Percentiles rank a stretch among this genome's conserved stretches.
Evolutionary conservation across 2,113 vertebrate species (phyloP).

Genomic region (Saguinus imperator): DNA sequence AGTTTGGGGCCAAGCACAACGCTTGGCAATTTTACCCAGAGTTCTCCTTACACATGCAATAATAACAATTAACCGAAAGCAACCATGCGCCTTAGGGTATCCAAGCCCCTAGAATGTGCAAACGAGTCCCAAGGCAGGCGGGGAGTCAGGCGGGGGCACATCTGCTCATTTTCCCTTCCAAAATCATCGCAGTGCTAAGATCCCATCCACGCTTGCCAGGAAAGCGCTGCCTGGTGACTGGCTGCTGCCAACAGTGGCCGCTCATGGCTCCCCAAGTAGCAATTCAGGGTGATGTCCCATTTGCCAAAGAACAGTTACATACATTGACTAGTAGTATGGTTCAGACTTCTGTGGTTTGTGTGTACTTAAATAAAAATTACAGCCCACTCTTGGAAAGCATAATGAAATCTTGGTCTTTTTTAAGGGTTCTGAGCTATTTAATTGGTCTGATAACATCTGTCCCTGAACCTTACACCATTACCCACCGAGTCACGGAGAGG

Average conservation of each 20-base stretch:
- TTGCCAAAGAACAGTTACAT: neutral
- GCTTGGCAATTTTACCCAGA: neutral
- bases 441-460: slow-evolving; percentile 52
- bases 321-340: neutral
- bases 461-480: neutral
- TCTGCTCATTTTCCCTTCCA: neutral
- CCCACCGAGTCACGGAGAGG: neutral
- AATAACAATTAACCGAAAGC: slow-evolving; percentile 47
- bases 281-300: neutral
- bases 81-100: neutral
- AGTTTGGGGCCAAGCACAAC: slow-evolving; percentile 29
- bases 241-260: slow-evolving; percentile 1
- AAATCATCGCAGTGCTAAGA: neutral
- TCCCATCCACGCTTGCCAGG: neutral
- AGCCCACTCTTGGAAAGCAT: slow-evolving; percentile 22
- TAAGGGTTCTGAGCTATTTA: slow-evolving; percentile 16
- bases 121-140: neutral
- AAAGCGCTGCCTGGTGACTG: neutral
- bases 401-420: slow-evolving; percentile 46
- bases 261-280: slow-evolving; percentile 34
- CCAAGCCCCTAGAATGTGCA: neutral
- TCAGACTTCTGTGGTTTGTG: slow-evolving; percentile 30
- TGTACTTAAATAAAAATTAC: slow-evolving; percentile 55
- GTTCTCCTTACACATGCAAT: neutral
- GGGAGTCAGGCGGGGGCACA: neutral